Evolutionary conservation across 2,113 vertebrate genomes (phyloP), one percentile per base, ranked within the genome.

Genomic region (Anguilla japonica): DNA sequence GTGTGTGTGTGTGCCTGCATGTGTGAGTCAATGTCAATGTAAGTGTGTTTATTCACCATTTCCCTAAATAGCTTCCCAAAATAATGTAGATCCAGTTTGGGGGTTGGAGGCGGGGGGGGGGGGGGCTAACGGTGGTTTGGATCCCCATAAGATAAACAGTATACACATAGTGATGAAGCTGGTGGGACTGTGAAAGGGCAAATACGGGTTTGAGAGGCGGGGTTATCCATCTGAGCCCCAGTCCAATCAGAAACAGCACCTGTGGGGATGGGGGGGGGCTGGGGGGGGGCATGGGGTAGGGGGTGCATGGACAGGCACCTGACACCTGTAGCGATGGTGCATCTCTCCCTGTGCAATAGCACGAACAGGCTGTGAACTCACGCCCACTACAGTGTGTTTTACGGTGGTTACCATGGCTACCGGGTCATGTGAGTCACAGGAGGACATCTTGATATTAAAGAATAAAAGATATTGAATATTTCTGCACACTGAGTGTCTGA

Each of bases 1-100:
- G 91, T 92, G 87, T 82, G 39, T 91, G 34, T 34, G 34, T 34
- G 34, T 34, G 34, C 34, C 34, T 34, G 34, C 34, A 34, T 34
- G 34, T 34, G 34, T 34, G 34, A 34, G 34, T 34, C 34, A 34
- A 34, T 34, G 34, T 34, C 1, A 34, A 34, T 34, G 34, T 34
- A 34, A 0, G 34, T 34, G 34, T 34, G 34, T 34, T 34, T 34
- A 34, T 34, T 34, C 34, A 34, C 34, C 34, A 34, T 34, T 34
- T 34, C 34, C 34, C 34, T 34, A 84, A 86, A 71, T 29, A 46
- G 43, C 43, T 46, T 46, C 8, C 8, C 43, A 46, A 46, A 46
- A 46, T 46, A 46, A 8, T 8, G 43, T 46, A 46, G 43, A 46
- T 46, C 43, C 43, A 46, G 41, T 84, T 78, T 71, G 82, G 67